Evolutionary conservation across 2,113 vertebrate genomes (phyloP), one percentile per base, ranked within the genome.

Genomic region (Pipa parva): DNA sequence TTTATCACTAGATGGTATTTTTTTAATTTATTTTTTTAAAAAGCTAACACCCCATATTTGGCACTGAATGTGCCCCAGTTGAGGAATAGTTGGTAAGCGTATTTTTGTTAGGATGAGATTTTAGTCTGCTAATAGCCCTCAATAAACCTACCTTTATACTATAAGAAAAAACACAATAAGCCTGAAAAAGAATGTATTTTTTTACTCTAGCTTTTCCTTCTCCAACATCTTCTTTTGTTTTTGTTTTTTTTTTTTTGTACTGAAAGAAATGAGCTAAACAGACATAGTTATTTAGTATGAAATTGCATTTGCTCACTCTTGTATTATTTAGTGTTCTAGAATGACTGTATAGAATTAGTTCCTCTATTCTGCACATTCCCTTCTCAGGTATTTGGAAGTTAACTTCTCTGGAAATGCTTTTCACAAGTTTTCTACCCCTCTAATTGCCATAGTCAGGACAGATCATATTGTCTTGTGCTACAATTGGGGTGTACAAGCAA

Each of bases 281-380:
- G 49, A 50, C 31, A 17, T 70, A 58, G 66, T 61, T 54, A 52
- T 70, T 61, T 42, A 60, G 48, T 52, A 24, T 59, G 46, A 61
- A 27, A 54, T 20, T 54, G 18, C 48, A 24, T 29, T 42, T 54
- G 31, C 48, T 52, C 57, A 45, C 55, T 49, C 37, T 65, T 50
- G 25, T 69, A 49, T 70, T 52, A 61, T 61, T 28, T 70, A 52
- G 58, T 70, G 48, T 61, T 52, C 17, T 70, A 61, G 66, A 58
- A 60, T 39, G 48, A 52, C 66, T 61, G 18, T 70, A 70, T 58
- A 70, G 57, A 54, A 54, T 48, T 70, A 54, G 57, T 29, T 70
- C 58, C 45, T 70, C 39, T 17, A 70, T 70, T 70, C 66, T 70
- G 66, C 66, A 70, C 66, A 70, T 70, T 70, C 66, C 66, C 66